phyloP scores from a whole-genome alignment of 1,140 invertebrate species.

The Chironomus striatipennis region DNA sequence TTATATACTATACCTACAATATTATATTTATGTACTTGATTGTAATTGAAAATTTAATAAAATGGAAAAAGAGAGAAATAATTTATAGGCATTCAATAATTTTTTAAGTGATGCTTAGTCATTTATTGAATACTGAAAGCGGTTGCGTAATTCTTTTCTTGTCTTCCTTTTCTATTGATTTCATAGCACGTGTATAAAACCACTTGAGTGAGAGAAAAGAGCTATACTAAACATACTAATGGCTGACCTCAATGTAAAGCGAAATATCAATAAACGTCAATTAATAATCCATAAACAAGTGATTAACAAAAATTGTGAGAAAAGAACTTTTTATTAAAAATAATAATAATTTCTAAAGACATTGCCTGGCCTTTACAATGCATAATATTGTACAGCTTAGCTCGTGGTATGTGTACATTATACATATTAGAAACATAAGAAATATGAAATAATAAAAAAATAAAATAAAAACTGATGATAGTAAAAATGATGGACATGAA shows the following conservation, averaged over 20 bases:
- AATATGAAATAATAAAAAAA: not conserved
- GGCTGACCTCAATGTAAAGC: constrained; percentile 6
- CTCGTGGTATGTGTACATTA: no score
- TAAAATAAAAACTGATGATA: constrained; percentile 16
- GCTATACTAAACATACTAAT: not conserved
- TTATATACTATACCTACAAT: no score
- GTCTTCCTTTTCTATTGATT: not conserved
- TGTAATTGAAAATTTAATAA: not conserved
- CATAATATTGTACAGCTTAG: not conserved
- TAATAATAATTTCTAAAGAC: not conserved
- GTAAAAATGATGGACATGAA: constrained; percentile 1
- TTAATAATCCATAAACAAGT: constrained; percentile 23
- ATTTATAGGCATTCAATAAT: not conserved
- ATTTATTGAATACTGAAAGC: not conserved
- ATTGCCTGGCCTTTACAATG: not conserved
- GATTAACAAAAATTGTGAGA: constrained; percentile 11
- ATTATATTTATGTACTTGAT: not conserved
- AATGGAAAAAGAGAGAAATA: not conserved
- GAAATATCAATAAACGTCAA: constrained; percentile 21
- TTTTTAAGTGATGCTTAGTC: constrained; percentile 13
- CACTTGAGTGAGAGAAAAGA: not conserved
- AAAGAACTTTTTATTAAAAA: constrained; percentile 9
- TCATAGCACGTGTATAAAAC: constrained; percentile 18
- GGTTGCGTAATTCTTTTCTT: constrained; percentile 12
- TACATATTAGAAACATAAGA: no score